Percentiles rank a stretch among this genome's conserved stretches.
Conservation (phyloP, 2,797 vertebrate genomes). For the Tangara arthus region DNA sequence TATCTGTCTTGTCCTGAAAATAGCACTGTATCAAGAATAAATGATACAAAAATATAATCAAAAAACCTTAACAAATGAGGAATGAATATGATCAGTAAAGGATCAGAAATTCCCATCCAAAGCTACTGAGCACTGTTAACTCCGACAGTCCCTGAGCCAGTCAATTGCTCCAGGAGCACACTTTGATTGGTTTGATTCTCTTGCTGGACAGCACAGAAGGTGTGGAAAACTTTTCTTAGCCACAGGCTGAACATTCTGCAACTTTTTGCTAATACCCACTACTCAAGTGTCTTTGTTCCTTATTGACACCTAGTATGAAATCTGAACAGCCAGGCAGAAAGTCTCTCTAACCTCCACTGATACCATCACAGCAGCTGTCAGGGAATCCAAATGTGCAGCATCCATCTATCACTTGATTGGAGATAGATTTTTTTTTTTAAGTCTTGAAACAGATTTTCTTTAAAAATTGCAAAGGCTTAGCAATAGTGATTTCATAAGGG, state of each 20-base stretch:
- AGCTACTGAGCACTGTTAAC: not conserved
- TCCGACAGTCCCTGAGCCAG: not conserved
- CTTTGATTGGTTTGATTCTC: not conserved
- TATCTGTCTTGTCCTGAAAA: not conserved
- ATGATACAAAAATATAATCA: not conserved
- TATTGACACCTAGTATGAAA: not conserved
- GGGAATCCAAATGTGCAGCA: not conserved
- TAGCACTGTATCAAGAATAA: not conserved
- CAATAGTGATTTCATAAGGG: not conserved
- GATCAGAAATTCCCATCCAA: not conserved
- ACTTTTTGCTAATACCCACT: not conserved
- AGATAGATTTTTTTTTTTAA: not conserved
- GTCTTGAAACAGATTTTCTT: not conserved
- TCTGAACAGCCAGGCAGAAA: not conserved
- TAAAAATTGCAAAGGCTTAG: not conserved
- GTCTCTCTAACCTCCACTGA: not conserved
- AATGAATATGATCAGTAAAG: rapidly evolving
- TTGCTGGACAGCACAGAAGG: not conserved
- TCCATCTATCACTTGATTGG: not conserved
- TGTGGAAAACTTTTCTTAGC: not conserved
- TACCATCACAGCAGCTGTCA: not conserved
- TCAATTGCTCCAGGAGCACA: rapidly evolving
- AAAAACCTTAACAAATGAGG: not conserved
- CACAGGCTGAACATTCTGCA: not conserved
- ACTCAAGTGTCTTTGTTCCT: not conserved